Evolutionary conservation across 2,888 invertebrate species (phyloP).

Genomic region (Ecliptopera silaceata): DNA sequence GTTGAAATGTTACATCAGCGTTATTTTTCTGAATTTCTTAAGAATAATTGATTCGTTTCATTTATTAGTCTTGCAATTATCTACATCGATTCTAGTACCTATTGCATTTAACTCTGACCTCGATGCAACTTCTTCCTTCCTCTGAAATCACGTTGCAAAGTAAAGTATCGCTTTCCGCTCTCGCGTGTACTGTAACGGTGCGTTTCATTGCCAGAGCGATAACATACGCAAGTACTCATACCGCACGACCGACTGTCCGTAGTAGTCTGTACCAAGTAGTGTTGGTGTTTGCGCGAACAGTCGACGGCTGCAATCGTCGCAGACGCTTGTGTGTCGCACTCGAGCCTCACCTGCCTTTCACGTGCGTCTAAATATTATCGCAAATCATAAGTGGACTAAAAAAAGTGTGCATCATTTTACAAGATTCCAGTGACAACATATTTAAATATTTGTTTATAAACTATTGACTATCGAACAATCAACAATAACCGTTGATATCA

Average conservation of each 20-base stretch:
- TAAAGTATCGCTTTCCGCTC: slow-evolving; percentile 22
- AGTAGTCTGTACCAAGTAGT: slow-evolving; percentile 38
- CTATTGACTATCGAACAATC: slow-evolving; percentile 30
- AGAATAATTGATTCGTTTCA: neutral
- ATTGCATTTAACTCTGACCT: neutral
- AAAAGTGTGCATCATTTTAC: slow-evolving; percentile 2
- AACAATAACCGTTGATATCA: slow-evolving; percentile 7
- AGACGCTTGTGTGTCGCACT: slow-evolving; percentile 55
- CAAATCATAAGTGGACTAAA: slow-evolving; percentile 1
- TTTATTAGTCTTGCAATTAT: neutral
- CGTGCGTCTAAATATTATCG: slow-evolving; percentile 23
- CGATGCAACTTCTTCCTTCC: slow-evolving; percentile 14
- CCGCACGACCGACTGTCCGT: slow-evolving; percentile 6
- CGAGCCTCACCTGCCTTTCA: slow-evolving; percentile 51
- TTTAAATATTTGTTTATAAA: slow-evolving; percentile 38
- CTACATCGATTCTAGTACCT: neutral
- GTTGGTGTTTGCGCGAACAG: slow-evolving; percentile 36
- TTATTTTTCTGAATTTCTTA: neutral
- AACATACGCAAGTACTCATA: slow-evolving; percentile 43
- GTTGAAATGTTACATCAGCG: neutral
- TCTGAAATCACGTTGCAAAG: slow-evolving; percentile 14
- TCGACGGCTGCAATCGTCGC: slow-evolving; percentile 38
- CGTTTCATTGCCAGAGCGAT: slow-evolving; percentile 64
- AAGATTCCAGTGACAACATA: slow-evolving; percentile 17
- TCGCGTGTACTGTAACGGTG: slow-evolving; percentile 46